phyloP scores from a whole-genome alignment of 2,797 vertebrate genomes.

The Platyrinchus mystaceus region DNA sequence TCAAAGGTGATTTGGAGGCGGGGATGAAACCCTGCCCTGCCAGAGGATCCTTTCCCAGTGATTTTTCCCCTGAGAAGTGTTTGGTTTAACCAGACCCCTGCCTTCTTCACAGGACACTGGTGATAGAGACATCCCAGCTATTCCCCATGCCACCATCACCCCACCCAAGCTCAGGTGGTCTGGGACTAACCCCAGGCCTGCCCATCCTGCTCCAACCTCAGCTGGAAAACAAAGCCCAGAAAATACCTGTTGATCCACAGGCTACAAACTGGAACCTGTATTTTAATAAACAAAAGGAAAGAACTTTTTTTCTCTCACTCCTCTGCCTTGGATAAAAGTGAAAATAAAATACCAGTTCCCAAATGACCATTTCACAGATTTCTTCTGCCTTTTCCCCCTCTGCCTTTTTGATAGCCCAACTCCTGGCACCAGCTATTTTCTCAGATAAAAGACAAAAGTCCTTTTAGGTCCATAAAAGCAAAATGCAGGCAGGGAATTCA shows the following conservation, averaged over 20 bases:
- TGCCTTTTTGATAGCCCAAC: constrained; percentile 41
- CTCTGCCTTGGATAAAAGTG: neutral
- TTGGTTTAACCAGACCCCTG: neutral
- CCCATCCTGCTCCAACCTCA: neutral
- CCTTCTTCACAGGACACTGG: neutral
- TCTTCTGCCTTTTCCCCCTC: neutral
- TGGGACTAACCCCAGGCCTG: neutral
- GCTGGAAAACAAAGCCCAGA: neutral
- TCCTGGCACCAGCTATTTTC: constrained; percentile 61
- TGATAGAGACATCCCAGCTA: neutral
- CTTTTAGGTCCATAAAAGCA: constrained; percentile 67
- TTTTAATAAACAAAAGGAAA: constrained; percentile 20
- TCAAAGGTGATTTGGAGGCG: neutral
- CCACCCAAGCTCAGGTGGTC: neutral
- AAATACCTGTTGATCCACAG: constrained; percentile 33
- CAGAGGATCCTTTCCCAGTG: neutral
- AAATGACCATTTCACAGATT: constrained; percentile 25
- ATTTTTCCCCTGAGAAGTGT: neutral
- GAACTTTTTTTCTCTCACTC: neutral
- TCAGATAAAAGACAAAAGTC: constrained; percentile 70
- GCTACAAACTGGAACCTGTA: neutral
- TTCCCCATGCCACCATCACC: accelerated
- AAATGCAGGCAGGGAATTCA: constrained; percentile 14
- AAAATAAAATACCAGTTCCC: constrained; percentile 59
- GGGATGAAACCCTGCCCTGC: neutral